phyloP scores from a whole-genome alignment of 2,113 vertebrate species.

The Falco punctatus region DNA sequence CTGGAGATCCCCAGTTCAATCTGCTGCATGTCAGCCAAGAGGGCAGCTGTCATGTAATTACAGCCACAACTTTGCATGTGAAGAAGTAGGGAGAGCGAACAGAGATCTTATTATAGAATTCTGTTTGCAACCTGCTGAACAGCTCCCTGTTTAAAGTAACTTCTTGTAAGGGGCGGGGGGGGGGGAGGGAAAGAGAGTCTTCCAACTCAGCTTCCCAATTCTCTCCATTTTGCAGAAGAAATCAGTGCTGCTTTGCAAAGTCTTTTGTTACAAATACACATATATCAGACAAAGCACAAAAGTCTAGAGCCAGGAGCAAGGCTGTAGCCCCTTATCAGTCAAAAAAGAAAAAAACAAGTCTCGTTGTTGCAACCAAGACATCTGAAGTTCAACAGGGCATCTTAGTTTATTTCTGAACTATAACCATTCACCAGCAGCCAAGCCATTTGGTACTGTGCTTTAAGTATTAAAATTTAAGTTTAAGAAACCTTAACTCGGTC shows the following conservation, averaged over 20 bases:
- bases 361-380: not conserved
- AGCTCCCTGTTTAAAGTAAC: conserved; percentile 55
- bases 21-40: conserved; percentile 69
- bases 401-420: not conserved
- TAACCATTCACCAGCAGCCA: not conserved
- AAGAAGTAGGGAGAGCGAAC: conserved; percentile 45
- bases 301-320: not conserved
- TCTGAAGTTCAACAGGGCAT: not conserved
- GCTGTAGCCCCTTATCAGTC: not conserved
- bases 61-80: conserved; percentile 68
- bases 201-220: not conserved
- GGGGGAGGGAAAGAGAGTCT: not conserved
- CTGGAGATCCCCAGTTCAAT: conserved; percentile 70
- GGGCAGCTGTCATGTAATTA: conserved; percentile 72
- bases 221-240: not conserved
- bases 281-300: not conserved
- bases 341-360: not conserved
- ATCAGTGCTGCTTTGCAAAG: not conserved
- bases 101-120: conserved; percentile 62
- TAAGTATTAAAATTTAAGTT: not conserved
- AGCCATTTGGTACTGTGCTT: not conserved
- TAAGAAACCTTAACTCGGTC: not conserved
- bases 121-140: conserved; percentile 61
- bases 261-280: not conserved
- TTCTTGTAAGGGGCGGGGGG: not conserved